Conservation (phyloP, 1,140 invertebrate species). For the Diorhabda sublineata region DNA sequence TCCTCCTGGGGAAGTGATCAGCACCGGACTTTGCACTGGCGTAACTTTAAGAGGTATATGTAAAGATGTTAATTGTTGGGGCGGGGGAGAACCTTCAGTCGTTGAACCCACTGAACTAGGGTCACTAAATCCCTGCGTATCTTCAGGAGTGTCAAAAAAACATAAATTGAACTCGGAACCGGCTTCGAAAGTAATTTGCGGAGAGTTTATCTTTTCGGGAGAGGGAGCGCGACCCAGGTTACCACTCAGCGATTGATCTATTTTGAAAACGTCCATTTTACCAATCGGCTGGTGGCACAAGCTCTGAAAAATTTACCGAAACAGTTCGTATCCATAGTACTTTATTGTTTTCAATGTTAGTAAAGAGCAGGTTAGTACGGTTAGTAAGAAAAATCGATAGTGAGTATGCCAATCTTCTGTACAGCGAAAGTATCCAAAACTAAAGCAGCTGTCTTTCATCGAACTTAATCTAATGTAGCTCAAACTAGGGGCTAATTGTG, state of each 20-base stretch:
- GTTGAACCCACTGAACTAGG: constrained; percentile 61
- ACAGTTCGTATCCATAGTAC: no score
- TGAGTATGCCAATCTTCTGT: no score
- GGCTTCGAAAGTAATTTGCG: constrained; percentile 65
- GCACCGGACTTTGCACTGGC: constrained; percentile 27
- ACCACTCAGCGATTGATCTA: constrained; percentile 58
- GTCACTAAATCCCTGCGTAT: constrained; percentile 64
- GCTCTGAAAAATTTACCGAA: constrained; percentile 8
- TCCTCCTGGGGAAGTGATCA: constrained; percentile 35
- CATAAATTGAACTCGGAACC: constrained; percentile 72
- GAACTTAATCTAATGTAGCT: no score
- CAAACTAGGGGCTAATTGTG: no score
- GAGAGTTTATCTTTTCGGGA: constrained; percentile 58
- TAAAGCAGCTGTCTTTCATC: no score
- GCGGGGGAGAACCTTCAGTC: constrained; percentile 54
- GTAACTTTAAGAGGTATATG: constrained; percentile 33
- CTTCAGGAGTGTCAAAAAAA: constrained; percentile 70
- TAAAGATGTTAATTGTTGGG: constrained; percentile 44
- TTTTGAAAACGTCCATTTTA: constrained; percentile 61
- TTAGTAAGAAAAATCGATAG: no score
- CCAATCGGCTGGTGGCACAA: background rate
- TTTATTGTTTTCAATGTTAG: no score
- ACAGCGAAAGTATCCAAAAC: no score
- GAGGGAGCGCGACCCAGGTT: constrained; percentile 55
- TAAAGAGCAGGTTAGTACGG: no score